These are phyloP conservation scores for Cylloceria caligata DNA, from an alignment of 2,888 invertebrate genomes.

Conservation along the genomic window DNA sequence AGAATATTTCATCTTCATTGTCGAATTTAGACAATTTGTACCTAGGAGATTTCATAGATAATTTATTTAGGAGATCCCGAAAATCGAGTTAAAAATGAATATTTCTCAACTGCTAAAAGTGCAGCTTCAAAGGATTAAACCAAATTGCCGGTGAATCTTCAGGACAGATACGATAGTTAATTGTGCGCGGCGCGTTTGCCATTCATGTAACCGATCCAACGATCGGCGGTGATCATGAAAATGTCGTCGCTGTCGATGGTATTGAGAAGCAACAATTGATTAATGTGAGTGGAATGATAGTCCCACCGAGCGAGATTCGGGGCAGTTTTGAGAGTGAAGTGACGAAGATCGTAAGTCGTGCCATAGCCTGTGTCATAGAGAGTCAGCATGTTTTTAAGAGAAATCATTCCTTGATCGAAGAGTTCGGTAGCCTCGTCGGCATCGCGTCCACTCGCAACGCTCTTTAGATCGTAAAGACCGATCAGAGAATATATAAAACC, in stretches of 20 bases:
- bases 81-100: not conserved
- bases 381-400: conserved; percentile 94
- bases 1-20: too few species aligned
- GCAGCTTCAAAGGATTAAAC: not conserved
- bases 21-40: too few species aligned
- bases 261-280: conserved; percentile 95
- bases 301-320: conserved; percentile 99
- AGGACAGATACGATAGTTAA: conserved; percentile 85
- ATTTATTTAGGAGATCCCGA: too few species aligned
- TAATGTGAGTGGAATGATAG: conserved; percentile 99
- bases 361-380: conserved; percentile 98
- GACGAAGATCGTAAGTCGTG: conserved; percentile 97
- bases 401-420: conserved; percentile 93
- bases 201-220: conserved; percentile 98
- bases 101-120: not conserved
- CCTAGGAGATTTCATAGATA: too few species aligned
- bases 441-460: conserved; percentile 90
- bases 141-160: conserved; percentile 6
- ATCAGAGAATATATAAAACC: conserved; percentile 99
- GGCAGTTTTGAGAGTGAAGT: conserved; percentile 94
- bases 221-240: conserved; percentile 92
- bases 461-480: conserved; percentile 97
- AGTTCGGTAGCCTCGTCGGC: conserved; percentile 90
- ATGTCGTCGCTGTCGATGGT: conserved; percentile 94
- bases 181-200: conserved; percentile 98